Conservation (phyloP, 2,797 vertebrate species). For the Alfaro cultratus region DNA sequence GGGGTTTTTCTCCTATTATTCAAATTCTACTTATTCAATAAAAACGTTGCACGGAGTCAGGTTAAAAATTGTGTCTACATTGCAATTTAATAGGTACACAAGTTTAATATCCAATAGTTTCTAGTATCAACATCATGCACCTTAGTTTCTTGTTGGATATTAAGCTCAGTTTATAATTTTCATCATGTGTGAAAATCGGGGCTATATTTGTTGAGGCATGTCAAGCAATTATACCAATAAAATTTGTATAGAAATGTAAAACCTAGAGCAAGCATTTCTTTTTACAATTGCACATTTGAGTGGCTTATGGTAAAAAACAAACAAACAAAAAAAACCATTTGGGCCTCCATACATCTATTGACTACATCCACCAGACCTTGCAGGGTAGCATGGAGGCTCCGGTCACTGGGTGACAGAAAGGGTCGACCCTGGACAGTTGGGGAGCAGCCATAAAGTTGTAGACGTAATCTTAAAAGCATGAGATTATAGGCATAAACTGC, state of each 20-base stretch:
- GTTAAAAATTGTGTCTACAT: not conserved
- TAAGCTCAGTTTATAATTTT: not conserved
- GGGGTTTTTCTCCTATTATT: not conserved
- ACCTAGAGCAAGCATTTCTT: too few relatives aligned
- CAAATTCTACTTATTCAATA: not conserved
- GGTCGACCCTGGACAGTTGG: not conserved
- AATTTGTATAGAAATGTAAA: too few relatives aligned
- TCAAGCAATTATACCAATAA: too few relatives aligned
- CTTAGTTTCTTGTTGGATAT: not conserved
- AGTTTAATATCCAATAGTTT: not conserved
- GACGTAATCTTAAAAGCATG: not conserved
- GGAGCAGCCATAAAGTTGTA: too few relatives aligned
- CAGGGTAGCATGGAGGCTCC: too few relatives aligned
- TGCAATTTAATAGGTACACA: not conserved
- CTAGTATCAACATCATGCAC: not conserved
- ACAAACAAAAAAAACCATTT: too few relatives aligned
- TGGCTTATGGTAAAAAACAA: too few relatives aligned
- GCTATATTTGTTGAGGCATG: too few relatives aligned
- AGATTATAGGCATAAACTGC: not conserved
- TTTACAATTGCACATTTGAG: too few relatives aligned
- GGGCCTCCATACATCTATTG: too few relatives aligned
- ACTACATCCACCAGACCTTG: too few relatives aligned
- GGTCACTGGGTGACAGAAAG: not conserved
- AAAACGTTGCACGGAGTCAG: not conserved
- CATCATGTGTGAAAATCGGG: not conserved